Evolutionary conservation across 2,888 invertebrate genomes (phyloP).

Genomic region (Scaeva pyrastri): DNA sequence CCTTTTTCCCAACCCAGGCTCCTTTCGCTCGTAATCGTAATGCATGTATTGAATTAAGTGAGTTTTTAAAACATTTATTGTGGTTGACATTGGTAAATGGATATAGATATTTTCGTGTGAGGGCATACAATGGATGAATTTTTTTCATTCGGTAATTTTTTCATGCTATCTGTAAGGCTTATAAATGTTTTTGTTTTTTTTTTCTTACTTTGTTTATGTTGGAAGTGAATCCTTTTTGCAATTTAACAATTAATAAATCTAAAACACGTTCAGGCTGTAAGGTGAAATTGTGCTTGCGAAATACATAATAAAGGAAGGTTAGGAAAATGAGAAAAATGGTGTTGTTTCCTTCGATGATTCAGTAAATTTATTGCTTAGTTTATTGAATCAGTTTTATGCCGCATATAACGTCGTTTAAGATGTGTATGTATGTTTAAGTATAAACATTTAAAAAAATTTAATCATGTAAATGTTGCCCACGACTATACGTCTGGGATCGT

Average conservation of each 20-base stretch:
- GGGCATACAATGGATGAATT: constrained; percentile 15
- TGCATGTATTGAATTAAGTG: constrained; percentile 35
- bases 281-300: no score
- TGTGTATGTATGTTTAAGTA: no score
- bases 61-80: constrained; percentile 34
- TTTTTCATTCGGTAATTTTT: not conserved
- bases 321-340: no score
- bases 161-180: not conserved
- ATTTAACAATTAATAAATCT: not conserved
- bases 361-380: no score
- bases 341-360: no score
- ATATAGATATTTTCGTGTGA: constrained; percentile 11
- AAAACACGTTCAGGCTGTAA: no score
- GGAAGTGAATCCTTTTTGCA: not conserved
- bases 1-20: not conserved
- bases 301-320: no score
- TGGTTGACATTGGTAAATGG: constrained; percentile 28
- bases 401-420: no score
- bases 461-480: no score
- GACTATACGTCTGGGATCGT: no score
- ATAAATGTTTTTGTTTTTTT: not conserved
- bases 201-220: not conserved
- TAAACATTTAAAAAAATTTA: no score
- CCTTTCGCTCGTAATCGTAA: constrained; percentile 7
- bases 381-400: no score